A percentile compares a stretch with the other conserved stretches of the same genome.
These are phyloP conservation scores for Apotomis capreana DNA, from an alignment of 2,888 invertebrate species.

Conservation along the genomic window DNA sequence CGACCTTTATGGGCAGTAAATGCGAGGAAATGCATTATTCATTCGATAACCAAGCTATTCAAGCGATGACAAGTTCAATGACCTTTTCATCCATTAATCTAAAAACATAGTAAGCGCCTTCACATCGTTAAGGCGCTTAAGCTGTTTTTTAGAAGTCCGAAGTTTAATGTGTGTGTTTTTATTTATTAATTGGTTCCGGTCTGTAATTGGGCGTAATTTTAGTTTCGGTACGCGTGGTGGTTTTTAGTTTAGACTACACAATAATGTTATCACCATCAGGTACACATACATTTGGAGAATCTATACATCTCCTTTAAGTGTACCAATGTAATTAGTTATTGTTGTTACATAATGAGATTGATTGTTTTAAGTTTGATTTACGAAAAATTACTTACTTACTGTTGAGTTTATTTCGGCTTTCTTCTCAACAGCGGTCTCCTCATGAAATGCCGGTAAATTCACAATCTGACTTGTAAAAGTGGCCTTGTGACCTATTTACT, in stretches of 20 bases:
- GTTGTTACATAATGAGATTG: no score
- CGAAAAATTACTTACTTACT: no score
- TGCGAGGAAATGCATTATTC: slow-evolving; percentile 39
- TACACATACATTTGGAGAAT: no score
- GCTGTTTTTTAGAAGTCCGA: neutral
- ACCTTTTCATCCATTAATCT: slow-evolving; percentile 16
- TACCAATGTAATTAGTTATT: no score
- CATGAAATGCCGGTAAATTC: no score
- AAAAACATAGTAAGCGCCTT: neutral
- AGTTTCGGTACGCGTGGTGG: neutral
- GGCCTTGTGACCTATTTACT: no score
- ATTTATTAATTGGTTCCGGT: slow-evolving; percentile 18
- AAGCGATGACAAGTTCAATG: slow-evolving; percentile 12
- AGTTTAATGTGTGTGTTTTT: slow-evolving; percentile 13
- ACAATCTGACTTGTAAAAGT: no score
- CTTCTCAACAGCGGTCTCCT: no score
- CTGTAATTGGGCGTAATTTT: slow-evolving; percentile 2
- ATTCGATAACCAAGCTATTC: slow-evolving; percentile 18
- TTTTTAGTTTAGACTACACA: neutral
- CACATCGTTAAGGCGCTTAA: neutral
- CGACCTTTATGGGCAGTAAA: slow-evolving; percentile 30
- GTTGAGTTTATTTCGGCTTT: no score
- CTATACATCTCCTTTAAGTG: no score
- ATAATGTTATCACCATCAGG: neutral
- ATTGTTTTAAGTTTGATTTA: no score